phyloP scores from a whole-genome alignment of 2,888 invertebrate genomes.

The Chrysolina oricalcia region DNA sequence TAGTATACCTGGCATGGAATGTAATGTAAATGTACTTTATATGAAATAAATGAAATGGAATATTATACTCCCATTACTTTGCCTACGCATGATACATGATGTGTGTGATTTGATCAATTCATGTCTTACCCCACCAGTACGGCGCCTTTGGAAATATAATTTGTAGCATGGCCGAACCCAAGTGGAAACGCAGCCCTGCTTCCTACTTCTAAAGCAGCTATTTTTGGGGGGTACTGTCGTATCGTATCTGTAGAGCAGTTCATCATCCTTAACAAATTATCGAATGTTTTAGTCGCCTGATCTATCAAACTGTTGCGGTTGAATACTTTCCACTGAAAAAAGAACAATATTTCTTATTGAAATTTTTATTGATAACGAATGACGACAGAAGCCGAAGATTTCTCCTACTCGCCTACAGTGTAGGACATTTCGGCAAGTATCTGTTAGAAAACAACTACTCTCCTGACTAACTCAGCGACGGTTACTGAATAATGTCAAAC shows the following conservation, averaged over 20 bases:
- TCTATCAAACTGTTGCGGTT: slow-evolving; percentile 74
- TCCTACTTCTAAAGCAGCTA: slow-evolving; percentile 75
- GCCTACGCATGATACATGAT: background rate
- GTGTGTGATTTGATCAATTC: background rate
- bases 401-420: too few relatives aligned
- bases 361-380: too few relatives aligned
- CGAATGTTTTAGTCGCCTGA: slow-evolving; percentile 74
- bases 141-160: slow-evolving; percentile 87
- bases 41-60: too few relatives aligned
- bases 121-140: slow-evolving; percentile 88
- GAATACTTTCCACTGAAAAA: slow-evolving; percentile 77
- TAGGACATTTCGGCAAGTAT: too few relatives aligned
- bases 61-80: too few relatives aligned
- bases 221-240: slow-evolving; percentile 78
- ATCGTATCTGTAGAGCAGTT: slow-evolving; percentile 68
- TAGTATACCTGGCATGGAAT: too few relatives aligned
- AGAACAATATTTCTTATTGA: background rate
- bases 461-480: too few relatives aligned
- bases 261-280: slow-evolving; percentile 69
- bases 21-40: too few relatives aligned
- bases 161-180: slow-evolving; percentile 90
- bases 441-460: too few relatives aligned
- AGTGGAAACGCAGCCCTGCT: slow-evolving; percentile 94
- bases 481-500: too few relatives aligned
- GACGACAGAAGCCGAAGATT: too few relatives aligned